phyloP scores from a whole-genome alignment of 2,113 vertebrate species.

The Vicugna pacos region DNA sequence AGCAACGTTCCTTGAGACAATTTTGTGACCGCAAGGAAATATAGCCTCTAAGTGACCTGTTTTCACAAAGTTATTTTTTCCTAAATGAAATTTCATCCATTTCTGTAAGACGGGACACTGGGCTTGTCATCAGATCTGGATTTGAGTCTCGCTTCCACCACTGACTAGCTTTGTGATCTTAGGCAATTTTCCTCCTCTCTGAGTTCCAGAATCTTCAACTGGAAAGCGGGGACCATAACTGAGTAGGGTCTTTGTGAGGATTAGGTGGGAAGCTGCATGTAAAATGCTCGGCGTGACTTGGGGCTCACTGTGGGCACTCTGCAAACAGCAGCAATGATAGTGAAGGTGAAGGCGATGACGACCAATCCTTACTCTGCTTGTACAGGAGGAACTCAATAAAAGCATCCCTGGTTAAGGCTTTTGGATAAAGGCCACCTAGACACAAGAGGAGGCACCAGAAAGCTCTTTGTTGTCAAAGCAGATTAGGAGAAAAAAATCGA shows the following conservation, averaged over 20 bases:
- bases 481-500: background rate
- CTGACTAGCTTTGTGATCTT: background rate
- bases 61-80: background rate
- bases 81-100: background rate
- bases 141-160: background rate
- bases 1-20: background rate
- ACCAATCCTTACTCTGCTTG: background rate
- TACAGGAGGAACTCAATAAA: background rate
- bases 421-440: background rate
- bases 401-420: background rate
- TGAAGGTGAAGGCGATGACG: background rate
- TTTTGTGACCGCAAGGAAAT: background rate
- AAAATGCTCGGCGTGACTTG: background rate
- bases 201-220: background rate
- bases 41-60: background rate
- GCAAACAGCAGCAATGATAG: background rate
- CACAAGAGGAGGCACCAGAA: background rate
- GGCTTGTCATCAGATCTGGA: background rate
- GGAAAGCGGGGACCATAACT: background rate
- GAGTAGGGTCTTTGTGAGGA: accelerated
- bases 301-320: background rate
- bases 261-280: background rate
- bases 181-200: background rate
- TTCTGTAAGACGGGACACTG: background rate
- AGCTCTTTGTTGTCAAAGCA: background rate